A percentile compares a stretch with the other conserved stretches of the same genome.
Conservation (phyloP, 2,888 invertebrate species). For the Lycophotia porphyrea region DNA sequence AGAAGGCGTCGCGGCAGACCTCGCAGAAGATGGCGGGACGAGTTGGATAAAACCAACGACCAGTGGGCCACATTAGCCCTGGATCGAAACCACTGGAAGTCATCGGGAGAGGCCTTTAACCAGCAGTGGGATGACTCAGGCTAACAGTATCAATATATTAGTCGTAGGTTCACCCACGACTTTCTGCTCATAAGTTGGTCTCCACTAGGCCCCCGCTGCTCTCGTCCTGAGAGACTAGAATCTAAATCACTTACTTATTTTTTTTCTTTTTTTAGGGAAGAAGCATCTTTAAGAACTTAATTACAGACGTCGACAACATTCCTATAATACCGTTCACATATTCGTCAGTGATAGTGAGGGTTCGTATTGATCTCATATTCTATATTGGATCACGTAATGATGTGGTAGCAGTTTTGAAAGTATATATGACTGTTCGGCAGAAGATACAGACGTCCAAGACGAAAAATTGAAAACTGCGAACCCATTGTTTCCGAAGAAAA, state of each 20-base stretch:
- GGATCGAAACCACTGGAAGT: no score
- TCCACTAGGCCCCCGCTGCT: no score
- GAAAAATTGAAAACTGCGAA: neutral
- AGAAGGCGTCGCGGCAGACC: no score
- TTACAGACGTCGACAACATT: slow-evolving; percentile 22
- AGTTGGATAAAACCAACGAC: no score
- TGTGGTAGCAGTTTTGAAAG: slow-evolving; percentile 11
- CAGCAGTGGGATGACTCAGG: no score
- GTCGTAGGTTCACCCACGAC: no score
- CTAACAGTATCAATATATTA: no score
- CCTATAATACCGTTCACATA: slow-evolving; percentile 48
- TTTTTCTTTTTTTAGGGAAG: slow-evolving; percentile 39
- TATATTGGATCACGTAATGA: slow-evolving; percentile 16
- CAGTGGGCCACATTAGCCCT: no score
- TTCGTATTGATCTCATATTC: slow-evolving; percentile 17
- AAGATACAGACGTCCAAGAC: neutral
- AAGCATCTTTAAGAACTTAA: slow-evolving; percentile 39
- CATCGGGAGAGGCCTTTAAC: no score
- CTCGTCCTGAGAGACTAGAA: neutral
- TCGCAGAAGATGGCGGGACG: no score
- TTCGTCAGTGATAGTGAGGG: slow-evolving; percentile 40
- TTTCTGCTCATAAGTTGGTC: no score
- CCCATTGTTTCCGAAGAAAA: neutral
- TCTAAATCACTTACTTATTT: neutral
- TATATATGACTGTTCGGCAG: slow-evolving; percentile 32